Conservation (phyloP, 2,797 vertebrate species). For the Enoplosus armatus region DNA sequence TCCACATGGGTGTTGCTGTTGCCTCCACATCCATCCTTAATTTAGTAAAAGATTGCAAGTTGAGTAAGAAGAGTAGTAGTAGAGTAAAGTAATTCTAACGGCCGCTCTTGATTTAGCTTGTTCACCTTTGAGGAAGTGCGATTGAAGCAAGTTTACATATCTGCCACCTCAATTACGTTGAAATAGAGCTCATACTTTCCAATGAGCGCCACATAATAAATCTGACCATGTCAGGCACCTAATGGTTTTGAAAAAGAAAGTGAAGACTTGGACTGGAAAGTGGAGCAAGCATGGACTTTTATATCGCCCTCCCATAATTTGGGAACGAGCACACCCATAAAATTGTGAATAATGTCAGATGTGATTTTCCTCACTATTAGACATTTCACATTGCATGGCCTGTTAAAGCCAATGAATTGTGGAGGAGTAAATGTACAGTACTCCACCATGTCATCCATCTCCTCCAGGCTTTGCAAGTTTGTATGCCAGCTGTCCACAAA, state of each 20-base stretch:
- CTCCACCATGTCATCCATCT: conserved; percentile 72
- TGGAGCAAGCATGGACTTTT: conserved; percentile 48
- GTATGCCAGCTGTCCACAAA: conserved; percentile 73
- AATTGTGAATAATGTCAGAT: conserved; percentile 74
- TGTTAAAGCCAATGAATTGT: conserved; percentile 75
- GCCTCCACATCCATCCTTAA: conserved; percentile 18
- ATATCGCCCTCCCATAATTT: conserved; percentile 66
- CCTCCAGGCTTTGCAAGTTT: conserved; percentile 60
- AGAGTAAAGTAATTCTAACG: conserved; percentile 30
- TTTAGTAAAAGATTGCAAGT: conserved; percentile 33
- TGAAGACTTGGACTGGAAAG: conserved; percentile 43
- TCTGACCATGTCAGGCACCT: conserved; percentile 46
- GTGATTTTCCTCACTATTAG: conserved; percentile 76
- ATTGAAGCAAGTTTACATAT: conserved; percentile 60
- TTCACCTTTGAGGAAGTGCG: conserved; percentile 61
- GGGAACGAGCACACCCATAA: conserved; percentile 66
- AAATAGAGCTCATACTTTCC: conserved; percentile 71
- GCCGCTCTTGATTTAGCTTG: conserved; percentile 40
- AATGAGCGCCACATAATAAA: conserved; percentile 49
- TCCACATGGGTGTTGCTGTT: conserved; percentile 23
- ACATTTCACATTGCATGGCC: conserved; percentile 66
- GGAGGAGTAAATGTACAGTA: conserved; percentile 70
- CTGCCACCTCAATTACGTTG: conserved; percentile 63
- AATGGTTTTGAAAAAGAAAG: conserved; percentile 61
- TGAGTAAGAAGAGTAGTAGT: conserved; percentile 23